A percentile compares a stretch with the other conserved stretches of the same genome.
Evolutionary conservation across 2,888 invertebrate genomes (phyloP).

Genomic region (Nasonovia ribisnigri): DNA sequence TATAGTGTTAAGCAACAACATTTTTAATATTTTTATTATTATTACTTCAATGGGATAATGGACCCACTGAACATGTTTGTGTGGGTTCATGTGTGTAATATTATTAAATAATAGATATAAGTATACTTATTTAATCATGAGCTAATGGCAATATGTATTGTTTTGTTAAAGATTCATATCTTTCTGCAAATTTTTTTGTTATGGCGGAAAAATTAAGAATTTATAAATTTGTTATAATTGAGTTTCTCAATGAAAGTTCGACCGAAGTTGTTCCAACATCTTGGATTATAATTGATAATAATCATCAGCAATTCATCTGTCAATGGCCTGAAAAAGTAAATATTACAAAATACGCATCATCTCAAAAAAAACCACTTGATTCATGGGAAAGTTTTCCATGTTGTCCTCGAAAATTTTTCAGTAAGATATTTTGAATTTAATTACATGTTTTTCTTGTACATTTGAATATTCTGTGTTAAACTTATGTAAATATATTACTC

Average conservation of each 20-base stretch:
- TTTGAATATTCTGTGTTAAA: neutral
- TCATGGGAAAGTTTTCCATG: neutral
- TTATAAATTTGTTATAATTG: neutral
- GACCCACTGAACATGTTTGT: no score
- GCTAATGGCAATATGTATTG: neutral
- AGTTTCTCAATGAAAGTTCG: neutral
- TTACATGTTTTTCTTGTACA: neutral
- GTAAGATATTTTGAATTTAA: neutral
- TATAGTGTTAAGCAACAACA: no score
- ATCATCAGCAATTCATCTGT: neutral
- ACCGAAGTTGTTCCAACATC: neutral
- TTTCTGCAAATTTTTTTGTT: conserved; percentile 1
- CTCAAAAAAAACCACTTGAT: neutral
- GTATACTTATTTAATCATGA: neutral
- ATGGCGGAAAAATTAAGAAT: neutral
- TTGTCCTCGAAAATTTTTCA: neutral
- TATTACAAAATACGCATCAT: neutral
- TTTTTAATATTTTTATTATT: no score
- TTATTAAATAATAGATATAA: no score
- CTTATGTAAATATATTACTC: neutral
- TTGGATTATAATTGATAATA: neutral
- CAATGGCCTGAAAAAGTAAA: neutral
- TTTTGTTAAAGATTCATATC: conserved; percentile 7
- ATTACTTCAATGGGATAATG: no score
- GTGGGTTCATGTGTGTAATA: no score